A percentile compares a stretch with the other conserved stretches of the same genome.
These are phyloP conservation scores for Papilio demoleus DNA, from an alignment of 2,888 invertebrate genomes.

Conservation along the genomic window DNA sequence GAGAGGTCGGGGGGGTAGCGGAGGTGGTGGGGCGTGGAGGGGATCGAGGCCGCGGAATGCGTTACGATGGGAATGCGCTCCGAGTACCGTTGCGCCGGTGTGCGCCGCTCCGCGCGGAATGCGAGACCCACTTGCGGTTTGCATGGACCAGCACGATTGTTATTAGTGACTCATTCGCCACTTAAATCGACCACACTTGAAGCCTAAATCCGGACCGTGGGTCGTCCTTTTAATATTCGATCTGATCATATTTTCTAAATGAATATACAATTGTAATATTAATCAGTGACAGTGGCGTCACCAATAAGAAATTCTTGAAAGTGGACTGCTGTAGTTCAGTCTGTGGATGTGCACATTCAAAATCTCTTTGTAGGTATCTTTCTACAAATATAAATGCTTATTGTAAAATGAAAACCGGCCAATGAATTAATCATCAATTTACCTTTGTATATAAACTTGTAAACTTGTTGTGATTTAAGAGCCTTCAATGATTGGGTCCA, in stretches of 20 bases:
- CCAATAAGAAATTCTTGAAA: not conserved
- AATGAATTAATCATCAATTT: not conserved
- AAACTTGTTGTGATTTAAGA: not conserved
- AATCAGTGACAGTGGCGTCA: not conserved
- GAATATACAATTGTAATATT: not conserved
- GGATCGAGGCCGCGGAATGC: slow-evolving; percentile 68
- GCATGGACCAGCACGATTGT: slow-evolving; percentile 61
- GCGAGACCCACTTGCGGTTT: slow-evolving; percentile 78
- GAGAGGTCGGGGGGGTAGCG: slow-evolving; percentile 43
- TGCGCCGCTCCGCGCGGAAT: slow-evolving; percentile 69
- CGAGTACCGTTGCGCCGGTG: slow-evolving; percentile 78
- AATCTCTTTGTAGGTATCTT: not conserved
- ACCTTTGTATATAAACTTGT: not conserved
- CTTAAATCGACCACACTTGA: slow-evolving; percentile 53
- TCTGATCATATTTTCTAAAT: slow-evolving; percentile 10
- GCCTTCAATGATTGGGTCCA: not conserved
- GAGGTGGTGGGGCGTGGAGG: slow-evolving; percentile 53
- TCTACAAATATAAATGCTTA: not conserved
- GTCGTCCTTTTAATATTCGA: slow-evolving; percentile 27
- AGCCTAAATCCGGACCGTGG: slow-evolving; percentile 32
- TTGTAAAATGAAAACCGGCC: not conserved
- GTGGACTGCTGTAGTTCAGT: not conserved
- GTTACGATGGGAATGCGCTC: slow-evolving; percentile 79
- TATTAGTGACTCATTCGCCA: slow-evolving; percentile 72
- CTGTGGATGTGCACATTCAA: not conserved